Percentiles rank a stretch among this genome's conserved stretches.
These are phyloP conservation scores for Urechis unicinctus DNA, from an alignment of 2,888 invertebrate genomes.

Conservation along the genomic window DNA sequence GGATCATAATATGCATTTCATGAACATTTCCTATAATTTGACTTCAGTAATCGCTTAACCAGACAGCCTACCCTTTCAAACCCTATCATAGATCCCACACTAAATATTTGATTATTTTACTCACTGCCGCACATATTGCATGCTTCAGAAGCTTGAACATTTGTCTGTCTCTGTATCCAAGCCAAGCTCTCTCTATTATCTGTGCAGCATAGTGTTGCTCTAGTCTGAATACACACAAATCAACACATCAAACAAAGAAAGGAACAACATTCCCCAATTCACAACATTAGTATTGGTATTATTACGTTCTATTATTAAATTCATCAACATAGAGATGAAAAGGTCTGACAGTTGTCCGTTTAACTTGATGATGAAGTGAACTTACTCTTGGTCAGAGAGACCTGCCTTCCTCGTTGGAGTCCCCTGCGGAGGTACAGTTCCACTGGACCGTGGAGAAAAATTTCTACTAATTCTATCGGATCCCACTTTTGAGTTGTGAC, in stretches of 20 bases:
- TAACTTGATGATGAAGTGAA: background rate
- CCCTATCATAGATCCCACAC: too few relatives aligned
- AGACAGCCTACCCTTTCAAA: too few relatives aligned
- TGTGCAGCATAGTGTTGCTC: background rate
- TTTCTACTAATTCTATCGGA: background rate
- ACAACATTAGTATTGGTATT: background rate
- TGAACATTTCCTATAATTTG: too few relatives aligned
- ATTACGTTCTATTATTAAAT: too few relatives aligned
- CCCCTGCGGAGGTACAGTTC: constrained; percentile 6
- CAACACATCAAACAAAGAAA: background rate
- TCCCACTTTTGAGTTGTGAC: too few relatives aligned
- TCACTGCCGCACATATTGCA: constrained; percentile 49
- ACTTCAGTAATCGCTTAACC: too few relatives aligned
- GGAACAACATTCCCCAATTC: background rate
- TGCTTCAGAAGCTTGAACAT: constrained; percentile 49
- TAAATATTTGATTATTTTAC: constrained; percentile 11
- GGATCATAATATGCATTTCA: too few relatives aligned
- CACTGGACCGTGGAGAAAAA: background rate
- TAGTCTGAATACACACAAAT: background rate
- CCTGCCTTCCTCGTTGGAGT: constrained; percentile 5
- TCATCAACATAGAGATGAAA: too few relatives aligned
- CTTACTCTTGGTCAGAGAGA: constrained; percentile 7
- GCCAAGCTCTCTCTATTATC: constrained; percentile 44
- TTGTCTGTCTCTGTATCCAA: constrained; percentile 41
- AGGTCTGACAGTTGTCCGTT: too few relatives aligned